Evolutionary conservation across 1,140 invertebrate species (phyloP), one percentile per base, ranked within the genome.

Genomic region (Glossosoma conforme): DNA sequence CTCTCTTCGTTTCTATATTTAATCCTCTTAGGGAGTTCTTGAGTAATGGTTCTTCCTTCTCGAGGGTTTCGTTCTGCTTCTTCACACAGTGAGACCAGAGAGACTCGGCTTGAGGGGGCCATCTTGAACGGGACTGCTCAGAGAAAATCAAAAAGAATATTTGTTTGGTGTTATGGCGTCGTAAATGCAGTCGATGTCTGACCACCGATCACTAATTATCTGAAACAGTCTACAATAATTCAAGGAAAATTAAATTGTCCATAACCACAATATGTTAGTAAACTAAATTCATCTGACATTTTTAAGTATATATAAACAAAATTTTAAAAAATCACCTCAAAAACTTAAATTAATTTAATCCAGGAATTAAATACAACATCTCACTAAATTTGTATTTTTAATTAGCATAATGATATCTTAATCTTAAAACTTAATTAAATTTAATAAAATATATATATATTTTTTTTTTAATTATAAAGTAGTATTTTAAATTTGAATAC

Each of bases 61-160:
- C 28, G 11, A 37, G 33, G 28, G 24, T 33, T 48, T 51, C 37
- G 21, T 30, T 37, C 47, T 11, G 37, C 40, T 46, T 45, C 44
- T 43, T 51, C 25, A 18, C 37, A 21, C 44, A 21, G 13, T 36
- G 17, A 41, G 21, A 36, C 37, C 35, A 33, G 30, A 17, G 17
- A 15, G 42, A 20, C 20, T 20, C 28, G 19, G 38, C 5, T 35
- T 13, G 18, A 10, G 33, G 56, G 32, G 40, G 41, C 43, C 56
- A 58, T 58, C 47, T 54, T 58, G 51, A 37, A 58, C 52, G 52
- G 48, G 44, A 48, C 56, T 58, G 48, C 37, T 54, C 35, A 40
- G 32, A 52, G 35, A 53, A 51, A 57, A 52, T 52, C 35, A 44
- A 49, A 42, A 53, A 49, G 17, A 28, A 50, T 32, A 50, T 33